Conservation (phyloP, 2,888 invertebrate species). For the Brachynemurus nebulosus region DNA sequence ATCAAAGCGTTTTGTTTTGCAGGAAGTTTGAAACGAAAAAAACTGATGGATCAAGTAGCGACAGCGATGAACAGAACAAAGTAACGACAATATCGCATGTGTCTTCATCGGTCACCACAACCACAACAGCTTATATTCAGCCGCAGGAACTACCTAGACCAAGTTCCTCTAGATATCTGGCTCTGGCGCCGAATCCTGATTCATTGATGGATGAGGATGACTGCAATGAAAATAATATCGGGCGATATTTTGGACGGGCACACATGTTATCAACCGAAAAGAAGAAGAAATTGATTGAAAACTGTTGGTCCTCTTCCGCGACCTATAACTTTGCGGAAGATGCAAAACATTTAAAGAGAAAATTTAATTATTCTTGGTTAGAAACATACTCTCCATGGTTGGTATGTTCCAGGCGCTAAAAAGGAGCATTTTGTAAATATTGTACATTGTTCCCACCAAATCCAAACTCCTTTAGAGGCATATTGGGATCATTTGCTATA, state of each 20-base stretch:
- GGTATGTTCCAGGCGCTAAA: slow-evolving; percentile 16
- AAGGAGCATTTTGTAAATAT: slow-evolving; percentile 20
- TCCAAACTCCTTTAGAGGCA: slow-evolving; percentile 16
- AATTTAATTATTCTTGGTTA: slow-evolving; percentile 18
- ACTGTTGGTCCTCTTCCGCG: slow-evolving; percentile 14
- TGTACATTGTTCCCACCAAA: slow-evolving; percentile 20
- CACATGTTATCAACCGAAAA: no score
- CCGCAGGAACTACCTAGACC: no score
- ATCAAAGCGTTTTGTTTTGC: slow-evolving; percentile 1
- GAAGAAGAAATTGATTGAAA: no score
- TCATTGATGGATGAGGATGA: slow-evolving; percentile 6
- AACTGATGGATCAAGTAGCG: not conserved
- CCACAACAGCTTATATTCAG: no score
- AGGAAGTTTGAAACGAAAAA: slow-evolving; percentile 4
- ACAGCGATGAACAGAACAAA: not conserved
- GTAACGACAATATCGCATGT: not conserved
- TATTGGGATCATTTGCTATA: slow-evolving; percentile 21
- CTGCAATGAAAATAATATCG: slow-evolving; percentile 16
- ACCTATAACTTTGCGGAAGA: slow-evolving; percentile 15
- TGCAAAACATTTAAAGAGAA: slow-evolving; percentile 17
- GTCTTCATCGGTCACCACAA: not conserved
- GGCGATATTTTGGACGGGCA: no score
- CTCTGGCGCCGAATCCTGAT: not conserved
- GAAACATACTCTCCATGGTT: slow-evolving; percentile 16
- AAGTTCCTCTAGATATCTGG: not conserved